phyloP scores from a whole-genome alignment of 2,888 invertebrate species.

The Sphaerophoria taeniata region DNA sequence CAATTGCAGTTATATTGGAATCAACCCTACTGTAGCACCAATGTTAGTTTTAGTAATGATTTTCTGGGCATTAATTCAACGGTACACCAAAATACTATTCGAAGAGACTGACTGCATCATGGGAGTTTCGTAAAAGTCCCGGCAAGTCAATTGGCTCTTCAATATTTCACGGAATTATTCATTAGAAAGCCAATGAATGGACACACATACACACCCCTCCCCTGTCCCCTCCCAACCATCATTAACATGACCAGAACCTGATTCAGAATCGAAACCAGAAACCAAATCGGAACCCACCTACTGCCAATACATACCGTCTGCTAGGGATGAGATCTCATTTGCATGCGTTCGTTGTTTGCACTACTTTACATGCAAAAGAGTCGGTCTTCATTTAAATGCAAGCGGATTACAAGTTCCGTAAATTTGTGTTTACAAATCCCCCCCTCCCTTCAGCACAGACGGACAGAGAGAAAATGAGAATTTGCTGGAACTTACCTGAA shows the following conservation, averaged over 20 bases:
- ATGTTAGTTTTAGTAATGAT: constrained; percentile 61
- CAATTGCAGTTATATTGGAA: not conserved
- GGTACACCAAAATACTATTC: constrained; percentile 46
- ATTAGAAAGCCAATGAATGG: constrained; percentile 58
- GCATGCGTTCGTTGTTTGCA: constrained; percentile 25
- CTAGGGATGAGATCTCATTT: constrained; percentile 15
- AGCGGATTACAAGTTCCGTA: constrained; percentile 62
- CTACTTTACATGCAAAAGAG: constrained; percentile 18
- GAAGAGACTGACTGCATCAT: constrained; percentile 17
- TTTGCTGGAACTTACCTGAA: constrained; percentile 86
- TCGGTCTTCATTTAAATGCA: constrained; percentile 63
- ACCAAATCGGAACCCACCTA: not conserved
- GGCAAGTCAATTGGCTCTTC: constrained; percentile 70
- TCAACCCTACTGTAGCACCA: constrained; percentile 1
- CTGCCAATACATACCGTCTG: constrained; percentile 24
- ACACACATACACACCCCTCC: not conserved
- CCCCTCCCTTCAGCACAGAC: not conserved
- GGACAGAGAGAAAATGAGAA: not conserved
- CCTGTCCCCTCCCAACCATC: not conserved
- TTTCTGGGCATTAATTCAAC: constrained; percentile 65
- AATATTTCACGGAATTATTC: constrained; percentile 74
- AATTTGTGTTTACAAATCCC: not conserved
- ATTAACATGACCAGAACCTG: not conserved
- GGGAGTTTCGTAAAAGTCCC: constrained; percentile 41
- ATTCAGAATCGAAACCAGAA: not conserved